Evolutionary conservation across 2,113 vertebrate species (phyloP).

Genomic region (Atrichornis clamosus): DNA sequence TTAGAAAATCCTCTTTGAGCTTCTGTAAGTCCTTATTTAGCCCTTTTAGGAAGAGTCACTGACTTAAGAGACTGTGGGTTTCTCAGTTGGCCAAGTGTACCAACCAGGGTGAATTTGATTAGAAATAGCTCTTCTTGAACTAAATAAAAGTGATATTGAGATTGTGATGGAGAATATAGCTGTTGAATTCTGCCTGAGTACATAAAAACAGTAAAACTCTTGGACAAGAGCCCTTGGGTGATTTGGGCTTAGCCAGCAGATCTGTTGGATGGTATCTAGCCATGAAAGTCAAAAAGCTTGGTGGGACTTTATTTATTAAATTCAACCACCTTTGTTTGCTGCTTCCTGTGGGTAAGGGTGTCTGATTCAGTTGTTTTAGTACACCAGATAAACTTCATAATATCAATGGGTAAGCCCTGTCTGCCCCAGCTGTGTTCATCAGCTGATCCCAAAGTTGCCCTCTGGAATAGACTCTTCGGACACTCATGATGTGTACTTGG

Average conservation of each 20-base stretch:
- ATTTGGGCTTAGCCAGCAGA: neutral
- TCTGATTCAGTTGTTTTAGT: neutral
- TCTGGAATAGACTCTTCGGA: neutral
- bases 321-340: neutral
- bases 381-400: neutral
- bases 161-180: neutral
- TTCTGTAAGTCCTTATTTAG: neutral
- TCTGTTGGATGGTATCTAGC: neutral
- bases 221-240: neutral
- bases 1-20: neutral
- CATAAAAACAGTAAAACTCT: neutral
- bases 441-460: neutral
- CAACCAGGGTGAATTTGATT: neutral
- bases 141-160: neutral
- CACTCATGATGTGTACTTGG: neutral
- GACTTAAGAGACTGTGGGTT: neutral
- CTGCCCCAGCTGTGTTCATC: neutral
- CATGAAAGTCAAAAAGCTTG: neutral
- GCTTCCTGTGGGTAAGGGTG: neutral
- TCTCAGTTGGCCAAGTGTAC: neutral
- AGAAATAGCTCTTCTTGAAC: neutral
- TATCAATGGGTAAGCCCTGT: neutral
- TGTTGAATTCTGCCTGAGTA: neutral
- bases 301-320: neutral
- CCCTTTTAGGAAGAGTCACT: neutral